phyloP scores from a whole-genome alignment of 1,140 invertebrate species.

The Euura saliciscinereae region DNA sequence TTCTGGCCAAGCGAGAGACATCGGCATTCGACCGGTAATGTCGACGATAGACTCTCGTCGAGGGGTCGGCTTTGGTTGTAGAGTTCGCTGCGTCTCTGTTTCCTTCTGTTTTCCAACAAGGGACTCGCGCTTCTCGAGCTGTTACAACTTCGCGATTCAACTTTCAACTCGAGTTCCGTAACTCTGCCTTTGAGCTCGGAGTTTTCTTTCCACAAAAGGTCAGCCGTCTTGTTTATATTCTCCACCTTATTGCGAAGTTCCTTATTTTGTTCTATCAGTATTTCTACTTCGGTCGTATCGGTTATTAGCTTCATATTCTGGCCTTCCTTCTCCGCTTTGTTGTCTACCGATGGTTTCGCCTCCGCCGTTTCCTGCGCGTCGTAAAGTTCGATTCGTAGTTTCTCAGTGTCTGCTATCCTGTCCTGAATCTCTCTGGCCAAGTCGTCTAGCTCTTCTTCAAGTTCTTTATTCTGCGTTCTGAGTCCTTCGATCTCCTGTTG shows the following conservation, averaged over 20 bases:
- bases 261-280: slow-evolving; percentile 18
- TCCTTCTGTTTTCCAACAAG: slow-evolving; percentile 27
- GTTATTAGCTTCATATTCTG: slow-evolving; percentile 25
- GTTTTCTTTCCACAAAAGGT: slow-evolving; percentile 29
- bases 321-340: neutral
- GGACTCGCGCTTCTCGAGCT: slow-evolving; percentile 39
- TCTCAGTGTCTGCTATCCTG: slow-evolving; percentile 29
- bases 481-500: slow-evolving; percentile 29
- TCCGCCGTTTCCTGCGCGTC: slow-evolving; percentile 7
- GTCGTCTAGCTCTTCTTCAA: slow-evolving; percentile 44
- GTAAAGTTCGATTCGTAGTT: slow-evolving; percentile 18
- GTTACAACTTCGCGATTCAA: slow-evolving; percentile 25
- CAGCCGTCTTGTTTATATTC: slow-evolving; percentile 7
- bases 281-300: slow-evolving; percentile 20
- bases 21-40: slow-evolving; percentile 2
- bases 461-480: slow-evolving; percentile 30
- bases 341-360: slow-evolving; percentile 7
- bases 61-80: slow-evolving; percentile 45
- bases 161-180: neutral
- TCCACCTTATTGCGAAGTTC: slow-evolving; percentile 22
- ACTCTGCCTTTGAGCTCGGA: slow-evolving; percentile 31
- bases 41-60: slow-evolving; percentile 25
- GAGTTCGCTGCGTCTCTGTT: slow-evolving; percentile 38
- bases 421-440: slow-evolving; percentile 23
- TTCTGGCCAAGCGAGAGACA: slow-evolving; percentile 35